Evolutionary conservation across 2,797 vertebrate genomes (phyloP).

Genomic region (Hemitrygon akajei): DNA sequence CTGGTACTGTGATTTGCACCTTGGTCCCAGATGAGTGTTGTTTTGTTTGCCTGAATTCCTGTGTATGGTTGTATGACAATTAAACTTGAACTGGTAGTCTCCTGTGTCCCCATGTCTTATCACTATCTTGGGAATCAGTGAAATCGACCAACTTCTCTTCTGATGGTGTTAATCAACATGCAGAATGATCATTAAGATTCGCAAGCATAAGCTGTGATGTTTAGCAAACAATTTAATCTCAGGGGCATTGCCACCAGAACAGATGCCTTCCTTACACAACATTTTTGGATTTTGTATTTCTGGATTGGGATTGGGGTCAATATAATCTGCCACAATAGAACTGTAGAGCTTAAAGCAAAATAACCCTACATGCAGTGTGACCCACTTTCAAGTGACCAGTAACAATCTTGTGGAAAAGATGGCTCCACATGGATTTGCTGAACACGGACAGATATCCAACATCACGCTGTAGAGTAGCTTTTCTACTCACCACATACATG

Average conservation of each 20-base stretch:
- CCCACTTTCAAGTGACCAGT: constrained; percentile 67
- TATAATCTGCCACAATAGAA: neutral
- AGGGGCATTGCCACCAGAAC: neutral
- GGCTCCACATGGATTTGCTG: constrained; percentile 61
- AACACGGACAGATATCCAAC: constrained; percentile 69
- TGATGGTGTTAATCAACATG: neutral
- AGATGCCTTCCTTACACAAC: neutral
- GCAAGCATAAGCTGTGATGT: neutral
- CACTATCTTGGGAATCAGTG: no score
- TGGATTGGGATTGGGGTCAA: neutral
- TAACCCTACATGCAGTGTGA: neutral
- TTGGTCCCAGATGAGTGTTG: no score
- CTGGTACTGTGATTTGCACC: no score
- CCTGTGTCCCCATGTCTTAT: no score
- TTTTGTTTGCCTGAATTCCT: no score
- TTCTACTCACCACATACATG: no score
- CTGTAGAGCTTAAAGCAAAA: neutral
- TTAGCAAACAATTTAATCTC: neutral
- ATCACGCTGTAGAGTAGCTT: constrained; percentile 56
- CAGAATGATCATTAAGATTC: neutral
- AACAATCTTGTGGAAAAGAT: constrained; percentile 64
- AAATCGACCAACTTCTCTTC: neutral
- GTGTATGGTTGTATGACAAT: no score
- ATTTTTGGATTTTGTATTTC: neutral
- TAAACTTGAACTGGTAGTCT: no score